phyloP scores from a whole-genome alignment of 1,140 invertebrate genomes.

The Aphaenogaster floridana region DNA sequence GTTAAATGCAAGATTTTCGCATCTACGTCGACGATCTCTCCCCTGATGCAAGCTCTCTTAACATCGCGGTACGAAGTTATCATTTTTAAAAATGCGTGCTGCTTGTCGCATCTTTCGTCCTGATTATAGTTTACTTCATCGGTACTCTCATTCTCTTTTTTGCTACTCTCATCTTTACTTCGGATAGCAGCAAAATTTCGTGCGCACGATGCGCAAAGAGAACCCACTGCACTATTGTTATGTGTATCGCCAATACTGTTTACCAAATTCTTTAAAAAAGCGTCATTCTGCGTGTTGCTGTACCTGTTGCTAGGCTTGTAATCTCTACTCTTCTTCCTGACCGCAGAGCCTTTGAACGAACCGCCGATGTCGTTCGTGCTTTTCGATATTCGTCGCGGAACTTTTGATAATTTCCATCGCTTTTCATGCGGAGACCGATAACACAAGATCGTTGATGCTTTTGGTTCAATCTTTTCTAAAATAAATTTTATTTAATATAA shows the following conservation, averaged over 20 bases:
- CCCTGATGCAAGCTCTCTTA: background rate
- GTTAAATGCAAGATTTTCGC: slow-evolving; percentile 62
- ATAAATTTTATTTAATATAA: slow-evolving; percentile 33
- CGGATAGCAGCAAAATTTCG: background rate
- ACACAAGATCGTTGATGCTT: slow-evolving; percentile 78
- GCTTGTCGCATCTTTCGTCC: background rate
- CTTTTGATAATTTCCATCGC: slow-evolving; percentile 29
- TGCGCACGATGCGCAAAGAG: slow-evolving; percentile 21
- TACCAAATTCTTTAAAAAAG: slow-evolving; percentile 28
- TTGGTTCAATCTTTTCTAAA: slow-evolving; percentile 76
- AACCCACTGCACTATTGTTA: background rate
- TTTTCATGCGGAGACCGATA: slow-evolving; percentile 69
- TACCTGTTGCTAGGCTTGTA: slow-evolving; percentile 82
- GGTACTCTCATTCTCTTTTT: background rate
- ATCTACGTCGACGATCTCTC: slow-evolving; percentile 21
- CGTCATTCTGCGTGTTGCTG: background rate
- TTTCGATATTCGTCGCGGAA: background rate
- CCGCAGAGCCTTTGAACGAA: slow-evolving; percentile 54
- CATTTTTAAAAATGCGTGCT: slow-evolving; percentile 6
- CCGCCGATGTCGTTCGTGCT: slow-evolving; percentile 25
- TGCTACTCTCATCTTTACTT: background rate
- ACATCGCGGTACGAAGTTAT: background rate
- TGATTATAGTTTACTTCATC: background rate
- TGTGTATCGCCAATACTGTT: slow-evolving; percentile 27
- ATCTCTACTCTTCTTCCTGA: slow-evolving; percentile 70